Evolutionary conservation across 2,113 vertebrate species (phyloP), one percentile per base, ranked within the genome.

Genomic region (Phalacrocorax brasilianus): DNA sequence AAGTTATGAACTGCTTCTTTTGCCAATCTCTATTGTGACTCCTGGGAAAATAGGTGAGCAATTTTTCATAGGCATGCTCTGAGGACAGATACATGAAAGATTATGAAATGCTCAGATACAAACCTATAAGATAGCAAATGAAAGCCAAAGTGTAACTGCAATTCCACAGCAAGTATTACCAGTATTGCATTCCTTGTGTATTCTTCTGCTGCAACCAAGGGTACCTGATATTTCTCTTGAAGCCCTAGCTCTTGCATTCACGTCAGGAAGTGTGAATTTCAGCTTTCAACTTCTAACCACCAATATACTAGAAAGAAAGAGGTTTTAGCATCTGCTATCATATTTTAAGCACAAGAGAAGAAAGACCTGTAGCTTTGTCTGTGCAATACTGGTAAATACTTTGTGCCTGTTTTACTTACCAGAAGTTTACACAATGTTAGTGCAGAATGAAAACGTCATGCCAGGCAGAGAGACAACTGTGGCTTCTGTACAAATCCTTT

Each of bases 401-500:
- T 33, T 28, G 76, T 49, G 49, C 58, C 53, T 61, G 71, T 38
- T 71, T 42, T 75, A 81, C 67, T 92, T 42, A 56, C 23, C 86
- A 40, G 5, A 44, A 84, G 59, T 79, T 95, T 80, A 40, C 58
- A 93, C 76, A 91, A 70, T 70, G 32, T 91, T 22, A 70, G 70
- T 53, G 87, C 77, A 58, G 84, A 38, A 93, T 62, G 73, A 63
- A 79, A 85, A 92, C 73, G 66, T 78, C 92, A 81, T 40, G 71
- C 72, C 85, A 95, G 76, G 84, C n/a, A 45, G 77, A 88, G 76
- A 85, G 32, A 94, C 86, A 76, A 75, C 81, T 52, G 58, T 42
- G 70, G 82, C 89, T 95, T 66, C 19, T 27, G 89, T 67, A 79
- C 72, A 70, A 55, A 96, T 96, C 81, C 86, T 86, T 79, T 79